Evolutionary conservation across 2,113 vertebrate genomes (phyloP), one percentile per base, ranked within the genome.

Genomic region (Columba janthina): DNA sequence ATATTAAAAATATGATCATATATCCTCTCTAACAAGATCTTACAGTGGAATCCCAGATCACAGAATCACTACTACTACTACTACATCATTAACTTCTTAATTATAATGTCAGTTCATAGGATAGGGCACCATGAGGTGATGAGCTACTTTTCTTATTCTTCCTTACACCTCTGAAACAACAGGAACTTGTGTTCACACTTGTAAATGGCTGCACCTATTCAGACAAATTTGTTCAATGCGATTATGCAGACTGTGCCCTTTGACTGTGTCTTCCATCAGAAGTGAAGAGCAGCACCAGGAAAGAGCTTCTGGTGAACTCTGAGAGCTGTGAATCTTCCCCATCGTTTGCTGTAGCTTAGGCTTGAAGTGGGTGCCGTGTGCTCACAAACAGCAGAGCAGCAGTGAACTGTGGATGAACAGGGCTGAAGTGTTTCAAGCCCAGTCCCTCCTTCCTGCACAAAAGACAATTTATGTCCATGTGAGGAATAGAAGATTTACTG

Each of bases 401-500:
- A 85, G 3, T 5, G 36, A 91, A 26, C 8, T 51, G 22, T 12
- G 53, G 60, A 57, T 29, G 24, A 60, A 54, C 56, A 0, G 0
- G 62, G 50, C 44, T 73, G 67, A 4, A 10, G 31, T 7, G 32
- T 40, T 58, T 2, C 3, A 85, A 85, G 61, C 18, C 18, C 12
- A 38, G 1, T 64, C 40, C 16, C 36, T 70, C 46, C 26, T 58
- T 83, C 18, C 46, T 24, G 40, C 50, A 51, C 3, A 22, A 65
- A 44, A 34, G 65, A 61, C 24, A 76, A 38, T 3, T 0, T 29
- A 3, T 16, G 9, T 13, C 4, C 12, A 2, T 12, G 6, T 26
- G 48, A 73, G 20, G 60, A 80, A 66, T 0, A 36, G 26, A 90
- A 79, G 34, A 73, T 79, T 40, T 70, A 73, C 9, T 76, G 44